Evolutionary conservation across 2,113 vertebrate species (phyloP).

Genomic region (Struthio camelus): DNA sequence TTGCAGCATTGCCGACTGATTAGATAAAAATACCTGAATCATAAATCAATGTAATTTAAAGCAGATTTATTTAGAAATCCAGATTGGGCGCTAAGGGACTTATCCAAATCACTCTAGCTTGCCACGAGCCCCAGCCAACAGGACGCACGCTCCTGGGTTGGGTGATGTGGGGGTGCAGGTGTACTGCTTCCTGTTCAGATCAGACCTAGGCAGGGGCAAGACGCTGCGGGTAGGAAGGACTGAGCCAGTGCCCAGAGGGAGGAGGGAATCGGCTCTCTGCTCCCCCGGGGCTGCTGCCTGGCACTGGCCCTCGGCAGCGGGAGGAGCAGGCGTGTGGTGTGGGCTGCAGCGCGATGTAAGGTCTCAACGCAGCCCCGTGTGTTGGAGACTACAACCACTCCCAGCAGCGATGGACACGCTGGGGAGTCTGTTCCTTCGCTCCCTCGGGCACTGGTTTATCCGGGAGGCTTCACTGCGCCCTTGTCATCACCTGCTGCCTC

Average conservation of each 20-base stretch:
- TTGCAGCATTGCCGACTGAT: conserved; percentile 24
- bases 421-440: rapidly evolving
- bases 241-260: not conserved
- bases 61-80: conserved; percentile 52
- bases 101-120: not conserved
- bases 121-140: not conserved
- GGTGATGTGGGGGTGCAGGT: not conserved
- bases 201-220: not conserved
- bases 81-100: not conserved
- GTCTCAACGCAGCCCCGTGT: not conserved
- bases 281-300: not conserved
- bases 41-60: conserved; percentile 64
- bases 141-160: rapidly evolving
- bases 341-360: not conserved
- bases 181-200: not conserved
- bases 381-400: not conserved
- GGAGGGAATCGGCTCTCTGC: not conserved
- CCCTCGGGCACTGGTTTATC: rapidly evolving
- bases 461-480: not conserved
- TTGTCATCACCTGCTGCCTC: not conserved
- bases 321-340: not conserved
- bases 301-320: rapidly evolving
- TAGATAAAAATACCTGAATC: conserved; percentile 58
- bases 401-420: not conserved
- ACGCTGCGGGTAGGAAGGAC: rapidly evolving